Evolutionary conservation across 2,888 invertebrate genomes (phyloP), one percentile per base, ranked within the genome.

Genomic region (Epirrhoe tristata): DNA sequence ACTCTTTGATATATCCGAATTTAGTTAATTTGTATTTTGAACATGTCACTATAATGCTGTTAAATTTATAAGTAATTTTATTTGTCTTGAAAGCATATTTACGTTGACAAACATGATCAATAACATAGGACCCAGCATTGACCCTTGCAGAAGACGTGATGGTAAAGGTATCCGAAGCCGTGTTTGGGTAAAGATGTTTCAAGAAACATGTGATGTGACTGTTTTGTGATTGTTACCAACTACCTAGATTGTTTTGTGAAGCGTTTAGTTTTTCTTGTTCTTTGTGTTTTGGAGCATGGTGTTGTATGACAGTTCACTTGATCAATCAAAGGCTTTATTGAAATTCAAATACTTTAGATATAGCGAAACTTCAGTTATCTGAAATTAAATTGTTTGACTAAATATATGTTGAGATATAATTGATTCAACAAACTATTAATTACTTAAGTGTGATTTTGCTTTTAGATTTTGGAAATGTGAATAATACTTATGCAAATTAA

Each of bases 211-310:
- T 67, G 57, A 70, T 73, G 69, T 74, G 68, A 74, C 39, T 72
- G 68, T 72, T 69, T 63, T 65, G 66, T 72, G 50, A 69, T 69
- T 76, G 70, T 75, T 70, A 66, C 48, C 66, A 63, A 72, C 39
- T 43, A 43, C 39, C 65, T 74, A 63, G 63, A 69, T 61, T 66
- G 55, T 76, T 73, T 70, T 80, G 72, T 70, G 72, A 70, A 74
- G 72, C 64, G 66, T 64, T 64, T 64, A 63, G 61, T 71, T 61
- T 58, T 43, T 43, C 39, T 43, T 43, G 39, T 43, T 66, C 63
- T 69, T 74, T 76, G 71, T 77, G 66, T 74, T 77, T 78, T 77
- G 72, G 63, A 73, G 71, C 74, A 74, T 72, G 76, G 69, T 73
- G 70, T 69, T 69, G 68, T 69, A 56, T 63, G 65, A 63, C 63